These are phyloP conservation scores for Drosophila funebris DNA, from an alignment of 1,140 invertebrate genomes.

Conservation along the genomic window DNA sequence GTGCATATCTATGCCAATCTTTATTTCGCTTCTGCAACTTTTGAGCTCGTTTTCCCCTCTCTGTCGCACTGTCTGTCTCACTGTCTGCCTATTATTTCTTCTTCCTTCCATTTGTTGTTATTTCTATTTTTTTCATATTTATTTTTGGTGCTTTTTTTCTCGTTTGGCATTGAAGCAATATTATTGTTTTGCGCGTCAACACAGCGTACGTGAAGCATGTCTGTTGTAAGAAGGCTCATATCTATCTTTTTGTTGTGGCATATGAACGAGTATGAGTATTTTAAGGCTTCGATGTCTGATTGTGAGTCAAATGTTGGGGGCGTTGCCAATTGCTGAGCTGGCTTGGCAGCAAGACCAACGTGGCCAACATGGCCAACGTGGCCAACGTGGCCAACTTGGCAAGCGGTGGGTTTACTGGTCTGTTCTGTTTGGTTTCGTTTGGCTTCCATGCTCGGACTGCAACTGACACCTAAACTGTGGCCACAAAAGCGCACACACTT, in stretches of 20 bases:
- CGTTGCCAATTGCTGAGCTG: constrained; percentile 40
- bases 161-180: constrained; percentile 30
- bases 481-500: constrained; percentile 31
- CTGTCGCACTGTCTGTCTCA: not conserved
- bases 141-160: constrained; percentile 17
- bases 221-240: constrained; percentile 31
- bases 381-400: constrained; percentile 18
- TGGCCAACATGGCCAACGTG: no score
- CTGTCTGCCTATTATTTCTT: constrained; percentile 3
- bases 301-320: constrained; percentile 35
- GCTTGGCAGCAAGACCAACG: constrained; percentile 17
- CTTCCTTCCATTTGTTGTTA: not conserved
- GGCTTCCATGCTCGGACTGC: constrained; percentile 15
- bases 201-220: constrained; percentile 41
- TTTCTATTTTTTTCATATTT: constrained; percentile 20
- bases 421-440: not conserved
- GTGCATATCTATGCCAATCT: constrained; percentile 75
- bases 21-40: constrained; percentile 69
- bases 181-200: constrained; percentile 54
- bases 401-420: not conserved
- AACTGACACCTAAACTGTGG: constrained; percentile 43
- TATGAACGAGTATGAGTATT: constrained; percentile 5
- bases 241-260: constrained; percentile 17
- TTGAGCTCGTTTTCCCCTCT: constrained; percentile 45
- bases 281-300: constrained; percentile 6